A percentile compares a stretch with the other conserved stretches of the same genome.
Evolutionary conservation across 2,113 vertebrate genomes (phyloP).

Genomic region (Centrocercus urophasianus): DNA sequence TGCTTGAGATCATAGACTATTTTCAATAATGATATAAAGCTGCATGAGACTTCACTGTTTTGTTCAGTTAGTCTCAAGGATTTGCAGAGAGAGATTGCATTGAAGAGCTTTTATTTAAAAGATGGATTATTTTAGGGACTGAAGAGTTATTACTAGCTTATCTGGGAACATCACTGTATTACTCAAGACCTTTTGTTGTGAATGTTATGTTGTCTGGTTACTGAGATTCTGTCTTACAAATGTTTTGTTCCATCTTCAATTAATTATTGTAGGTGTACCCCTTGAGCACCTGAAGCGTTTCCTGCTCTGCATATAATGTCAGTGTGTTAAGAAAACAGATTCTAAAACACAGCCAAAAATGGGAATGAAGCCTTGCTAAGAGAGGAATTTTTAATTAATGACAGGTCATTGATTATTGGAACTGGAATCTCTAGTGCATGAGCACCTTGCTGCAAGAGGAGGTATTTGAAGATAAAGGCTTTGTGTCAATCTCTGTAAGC

Average conservation of each 20-base stretch:
- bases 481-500: neutral
- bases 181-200: neutral
- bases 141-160: neutral
- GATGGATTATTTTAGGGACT: neutral
- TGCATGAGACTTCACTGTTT: accelerated
- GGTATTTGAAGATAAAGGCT: neutral
- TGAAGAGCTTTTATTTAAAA: neutral
- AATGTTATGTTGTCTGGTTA: neutral
- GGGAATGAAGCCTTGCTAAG: neutral
- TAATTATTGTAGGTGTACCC: neutral
- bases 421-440: neutral
- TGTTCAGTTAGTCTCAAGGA: neutral
- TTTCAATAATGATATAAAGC: neutral
- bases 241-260: neutral
- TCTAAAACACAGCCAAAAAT: neutral
- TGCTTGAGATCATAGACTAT: neutral
- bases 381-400: neutral
- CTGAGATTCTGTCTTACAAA: neutral
- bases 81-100: neutral
- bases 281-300: neutral
- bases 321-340: neutral
- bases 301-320: neutral
- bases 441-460: neutral
- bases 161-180: neutral
- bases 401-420: neutral